Percentiles rank a stretch among this genome's conserved stretches.
Evolutionary conservation across 2,113 vertebrate species (phyloP).

Genomic region (Etheostoma cragini): DNA sequence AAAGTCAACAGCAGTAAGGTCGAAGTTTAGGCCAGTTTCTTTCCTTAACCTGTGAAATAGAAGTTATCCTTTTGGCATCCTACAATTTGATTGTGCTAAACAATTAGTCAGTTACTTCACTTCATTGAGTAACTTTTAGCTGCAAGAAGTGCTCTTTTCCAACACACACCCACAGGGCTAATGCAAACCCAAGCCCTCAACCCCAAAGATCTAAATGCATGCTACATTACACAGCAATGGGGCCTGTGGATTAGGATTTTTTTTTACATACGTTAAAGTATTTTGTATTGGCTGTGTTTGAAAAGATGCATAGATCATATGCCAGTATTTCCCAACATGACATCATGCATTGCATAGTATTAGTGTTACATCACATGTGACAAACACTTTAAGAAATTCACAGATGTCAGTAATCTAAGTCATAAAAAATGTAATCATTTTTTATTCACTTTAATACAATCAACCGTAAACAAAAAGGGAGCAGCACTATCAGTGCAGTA

Average conservation of each 20-base stretch:
- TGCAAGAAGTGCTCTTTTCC: not conserved
- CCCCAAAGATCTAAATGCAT: not conserved
- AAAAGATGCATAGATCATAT: not conserved
- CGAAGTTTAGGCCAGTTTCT: not conserved
- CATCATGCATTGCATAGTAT: not conserved
- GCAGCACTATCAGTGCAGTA: not conserved
- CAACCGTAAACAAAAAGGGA: not conserved
- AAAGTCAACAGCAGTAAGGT: too few species aligned
- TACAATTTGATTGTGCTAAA: not conserved
- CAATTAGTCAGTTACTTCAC: not conserved
- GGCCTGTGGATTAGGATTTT: not conserved
- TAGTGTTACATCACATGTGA: not conserved
- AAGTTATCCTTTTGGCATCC: not conserved
- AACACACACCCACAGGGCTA: not conserved
- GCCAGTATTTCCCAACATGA: not conserved
- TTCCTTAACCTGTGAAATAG: not conserved
- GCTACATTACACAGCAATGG: not conserved
- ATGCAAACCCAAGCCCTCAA: not conserved
- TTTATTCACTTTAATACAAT: not conserved
- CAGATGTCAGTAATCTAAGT: not conserved
- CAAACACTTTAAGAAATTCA: not conserved
- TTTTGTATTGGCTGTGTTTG: not conserved
- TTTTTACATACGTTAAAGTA: conserved; percentile 3
- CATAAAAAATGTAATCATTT: not conserved
- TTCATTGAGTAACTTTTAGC: not conserved